Conservation (phyloP, 2,113 vertebrate genomes). For the Archilochus colubris region DNA sequence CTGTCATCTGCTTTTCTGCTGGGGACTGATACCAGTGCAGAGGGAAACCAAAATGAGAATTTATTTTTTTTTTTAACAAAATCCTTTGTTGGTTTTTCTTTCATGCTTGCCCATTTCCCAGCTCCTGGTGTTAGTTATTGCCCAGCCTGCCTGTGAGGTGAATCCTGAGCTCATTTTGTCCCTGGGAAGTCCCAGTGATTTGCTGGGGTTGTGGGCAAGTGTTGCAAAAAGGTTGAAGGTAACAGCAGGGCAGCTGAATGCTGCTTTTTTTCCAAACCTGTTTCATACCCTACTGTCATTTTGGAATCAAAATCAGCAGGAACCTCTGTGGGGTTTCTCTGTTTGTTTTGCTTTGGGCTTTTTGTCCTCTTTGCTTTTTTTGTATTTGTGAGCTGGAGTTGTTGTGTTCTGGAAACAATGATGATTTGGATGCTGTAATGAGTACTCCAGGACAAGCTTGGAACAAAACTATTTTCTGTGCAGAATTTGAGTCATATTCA, state of each 20-base stretch:
- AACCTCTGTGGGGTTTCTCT: background rate
- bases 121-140: background rate
- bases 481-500: background rate
- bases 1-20: background rate
- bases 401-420: rapidly evolving
- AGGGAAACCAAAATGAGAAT: background rate
- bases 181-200: rapidly evolving
- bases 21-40: background rate
- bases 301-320: background rate
- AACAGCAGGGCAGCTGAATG: background rate
- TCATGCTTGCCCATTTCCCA: background rate
- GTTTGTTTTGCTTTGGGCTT: background rate
- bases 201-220: rapidly evolving
- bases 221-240: background rate
- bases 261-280: background rate
- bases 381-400: background rate
- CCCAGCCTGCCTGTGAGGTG: background rate
- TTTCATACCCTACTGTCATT: background rate
- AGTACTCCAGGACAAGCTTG: background rate
- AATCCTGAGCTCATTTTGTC: background rate
- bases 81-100: no score
- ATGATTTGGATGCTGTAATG: rapidly evolving
- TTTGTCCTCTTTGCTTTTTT: background rate
- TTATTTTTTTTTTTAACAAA: no score
- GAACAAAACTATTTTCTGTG: background rate